phyloP scores from a whole-genome alignment of 92 coral and sea anemone genomes.

The Montipora capitata region DNA sequence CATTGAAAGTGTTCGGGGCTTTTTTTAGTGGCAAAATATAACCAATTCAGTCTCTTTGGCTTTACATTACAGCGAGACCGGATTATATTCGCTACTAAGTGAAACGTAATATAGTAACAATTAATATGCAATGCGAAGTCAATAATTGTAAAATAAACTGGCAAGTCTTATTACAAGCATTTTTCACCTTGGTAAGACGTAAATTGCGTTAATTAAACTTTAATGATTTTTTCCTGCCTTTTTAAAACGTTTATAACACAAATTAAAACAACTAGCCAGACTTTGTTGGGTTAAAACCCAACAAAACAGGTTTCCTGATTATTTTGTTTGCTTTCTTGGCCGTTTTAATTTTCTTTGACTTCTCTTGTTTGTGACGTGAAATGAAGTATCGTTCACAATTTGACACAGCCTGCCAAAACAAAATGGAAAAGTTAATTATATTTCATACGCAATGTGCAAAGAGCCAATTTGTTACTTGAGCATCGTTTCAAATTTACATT shows the following conservation, averaged over 20 bases:
- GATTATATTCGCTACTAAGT: not conserved
- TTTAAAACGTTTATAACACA: not conserved
- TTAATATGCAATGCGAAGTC: not conserved
- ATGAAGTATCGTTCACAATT: slow-evolving; percentile 21
- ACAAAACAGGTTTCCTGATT: slow-evolving; percentile 6
- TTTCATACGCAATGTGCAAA: slow-evolving; percentile 15
- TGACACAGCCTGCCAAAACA: slow-evolving; percentile 37
- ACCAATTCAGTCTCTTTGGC: too few species aligned
- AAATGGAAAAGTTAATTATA: slow-evolving; percentile 8
- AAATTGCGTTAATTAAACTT: slow-evolving; percentile 23
- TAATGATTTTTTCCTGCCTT: slow-evolving; percentile 37
- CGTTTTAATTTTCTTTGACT: not conserved
- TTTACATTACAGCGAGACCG: too few species aligned
- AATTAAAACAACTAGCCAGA: slow-evolving; percentile 26
- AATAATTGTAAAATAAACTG: not conserved
- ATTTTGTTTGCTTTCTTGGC: slow-evolving; percentile 18
- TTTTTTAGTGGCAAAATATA: too few species aligned
- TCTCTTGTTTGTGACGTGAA: not conserved
- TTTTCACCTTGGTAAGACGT: not conserved
- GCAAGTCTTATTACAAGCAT: not conserved
- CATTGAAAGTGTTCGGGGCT: too few species aligned
- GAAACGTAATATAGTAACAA: not conserved
- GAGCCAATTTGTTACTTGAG: slow-evolving; percentile 13
- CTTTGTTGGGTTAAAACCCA: not conserved
- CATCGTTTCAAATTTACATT: slow-evolving; percentile 13